Conservation (phyloP, 2,888 invertebrate species). For the Leptinotarsa tumamoca region DNA sequence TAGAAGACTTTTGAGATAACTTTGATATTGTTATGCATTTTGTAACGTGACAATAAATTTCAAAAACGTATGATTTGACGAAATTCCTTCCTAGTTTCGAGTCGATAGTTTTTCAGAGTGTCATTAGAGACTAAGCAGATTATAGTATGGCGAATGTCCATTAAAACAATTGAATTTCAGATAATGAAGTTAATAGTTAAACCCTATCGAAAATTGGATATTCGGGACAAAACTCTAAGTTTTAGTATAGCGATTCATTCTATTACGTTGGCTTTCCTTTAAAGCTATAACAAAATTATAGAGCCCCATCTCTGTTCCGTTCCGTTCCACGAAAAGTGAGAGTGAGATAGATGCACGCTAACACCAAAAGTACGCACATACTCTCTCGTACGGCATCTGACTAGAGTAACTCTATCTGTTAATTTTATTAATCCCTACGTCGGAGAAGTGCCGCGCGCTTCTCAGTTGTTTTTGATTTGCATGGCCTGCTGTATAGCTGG, state of each 20-base stretch:
- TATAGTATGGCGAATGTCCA: slow-evolving; percentile 58
- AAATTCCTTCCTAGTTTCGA: background rate
- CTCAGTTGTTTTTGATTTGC: slow-evolving; percentile 43
- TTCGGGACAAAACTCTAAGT: slow-evolving; percentile 54
- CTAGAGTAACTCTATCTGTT: slow-evolving; percentile 64
- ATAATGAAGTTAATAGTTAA: slow-evolving; percentile 64
- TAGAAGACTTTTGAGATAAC: background rate
- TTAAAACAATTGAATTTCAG: slow-evolving; percentile 62
- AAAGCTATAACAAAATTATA: slow-evolving; percentile 63
- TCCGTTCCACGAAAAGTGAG: slow-evolving; percentile 16
- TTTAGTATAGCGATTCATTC: slow-evolving; percentile 58
- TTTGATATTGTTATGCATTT: too few species aligned
- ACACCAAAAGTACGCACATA: slow-evolving; percentile 44
- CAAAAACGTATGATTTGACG: background rate
- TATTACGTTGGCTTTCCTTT: slow-evolving; percentile 63
- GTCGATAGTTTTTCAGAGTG: slow-evolving; percentile 15
- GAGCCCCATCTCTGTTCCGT: slow-evolving; percentile 37
- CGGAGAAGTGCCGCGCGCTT: slow-evolving; percentile 40
- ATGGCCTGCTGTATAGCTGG: slow-evolving; percentile 35
- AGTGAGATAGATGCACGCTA: slow-evolving; percentile 41
- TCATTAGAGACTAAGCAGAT: slow-evolving; percentile 44
- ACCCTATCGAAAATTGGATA: slow-evolving; percentile 64
- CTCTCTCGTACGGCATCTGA: slow-evolving; percentile 46
- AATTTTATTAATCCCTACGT: slow-evolving; percentile 63
- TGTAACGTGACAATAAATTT: too few species aligned